phyloP scores from a whole-genome alignment of 2,888 invertebrate species.

The Ophioninae sp. region DNA sequence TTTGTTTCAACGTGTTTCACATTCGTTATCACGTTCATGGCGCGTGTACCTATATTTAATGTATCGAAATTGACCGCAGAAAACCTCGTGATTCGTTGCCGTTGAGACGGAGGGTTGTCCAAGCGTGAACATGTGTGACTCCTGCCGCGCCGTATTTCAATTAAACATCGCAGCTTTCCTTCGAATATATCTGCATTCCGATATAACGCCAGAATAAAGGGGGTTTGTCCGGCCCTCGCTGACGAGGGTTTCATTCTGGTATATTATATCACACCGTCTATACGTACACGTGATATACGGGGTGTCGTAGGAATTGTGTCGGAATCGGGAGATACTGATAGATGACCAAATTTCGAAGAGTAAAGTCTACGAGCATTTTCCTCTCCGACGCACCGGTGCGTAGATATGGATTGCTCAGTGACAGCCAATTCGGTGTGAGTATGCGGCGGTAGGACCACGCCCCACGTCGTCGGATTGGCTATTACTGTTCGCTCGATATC shows the following conservation, averaged over 20 bases:
- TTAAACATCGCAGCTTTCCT: constrained; percentile 69
- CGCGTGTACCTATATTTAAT: constrained; percentile 29
- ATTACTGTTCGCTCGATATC: not conserved
- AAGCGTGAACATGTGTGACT: constrained; percentile 43
- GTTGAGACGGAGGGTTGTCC: constrained; percentile 9
- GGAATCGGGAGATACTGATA: not conserved
- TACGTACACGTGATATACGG: not conserved
- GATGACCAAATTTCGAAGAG: not conserved
- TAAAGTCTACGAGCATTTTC: not conserved
- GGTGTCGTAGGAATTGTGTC: not conserved
- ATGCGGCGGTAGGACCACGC: not conserved
- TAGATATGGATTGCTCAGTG: not conserved
- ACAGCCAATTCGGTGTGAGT: not conserved
- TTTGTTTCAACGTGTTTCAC: not conserved
- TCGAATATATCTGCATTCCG: constrained; percentile 68
- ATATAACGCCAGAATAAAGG: constrained; percentile 29
- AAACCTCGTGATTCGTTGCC: constrained; percentile 46
- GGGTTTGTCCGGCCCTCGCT: constrained; percentile 45
- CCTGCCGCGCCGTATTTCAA: constrained; percentile 73
- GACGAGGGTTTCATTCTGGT: constrained; percentile 48
- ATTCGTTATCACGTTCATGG: constrained; percentile 1
- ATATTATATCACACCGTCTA: constrained; percentile 10
- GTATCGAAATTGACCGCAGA: constrained; percentile 24
- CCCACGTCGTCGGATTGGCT: not conserved
- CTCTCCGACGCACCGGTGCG: not conserved